phyloP scores from a whole-genome alignment of 2,888 invertebrate species.

The Leptura quadrifasciata region DNA sequence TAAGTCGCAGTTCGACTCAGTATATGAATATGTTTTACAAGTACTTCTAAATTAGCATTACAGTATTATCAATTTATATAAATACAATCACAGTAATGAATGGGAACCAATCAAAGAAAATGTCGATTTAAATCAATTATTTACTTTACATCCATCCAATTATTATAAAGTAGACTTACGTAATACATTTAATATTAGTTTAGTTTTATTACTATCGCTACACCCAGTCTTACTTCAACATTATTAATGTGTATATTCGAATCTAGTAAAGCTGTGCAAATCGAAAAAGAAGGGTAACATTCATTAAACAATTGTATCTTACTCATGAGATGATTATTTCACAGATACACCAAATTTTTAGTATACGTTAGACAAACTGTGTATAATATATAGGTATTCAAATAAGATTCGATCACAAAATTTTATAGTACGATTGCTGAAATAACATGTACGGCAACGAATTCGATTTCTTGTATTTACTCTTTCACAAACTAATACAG shows the following conservation, averaged over 20 bases:
- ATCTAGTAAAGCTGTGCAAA: conserved; percentile 51
- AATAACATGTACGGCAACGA: background rate
- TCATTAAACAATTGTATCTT: background rate
- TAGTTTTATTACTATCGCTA: conserved; percentile 64
- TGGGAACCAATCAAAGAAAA: conserved; percentile 68
- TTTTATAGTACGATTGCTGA: background rate
- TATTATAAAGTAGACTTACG: conserved; percentile 61
- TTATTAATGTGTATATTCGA: conserved; percentile 54
- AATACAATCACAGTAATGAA: conserved; percentile 73
- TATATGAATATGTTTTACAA: conserved; percentile 31
- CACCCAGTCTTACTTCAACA: conserved; percentile 65
- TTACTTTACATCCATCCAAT: conserved; percentile 62
- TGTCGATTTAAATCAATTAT: conserved; percentile 52
- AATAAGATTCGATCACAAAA: background rate
- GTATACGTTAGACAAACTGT: background rate
- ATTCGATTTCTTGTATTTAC: background rate
- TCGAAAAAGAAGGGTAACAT: conserved; percentile 9
- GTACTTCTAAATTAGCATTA: conserved; percentile 62
- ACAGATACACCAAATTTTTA: background rate
- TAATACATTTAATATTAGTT: conserved; percentile 61
- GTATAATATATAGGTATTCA: background rate
- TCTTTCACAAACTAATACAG: background rate
- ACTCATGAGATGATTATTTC: background rate
- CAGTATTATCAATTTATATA: conserved; percentile 68
- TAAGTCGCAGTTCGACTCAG: conserved; percentile 53